Conservation (phyloP, 2,888 invertebrate species). For the Acronicta alni region DNA sequence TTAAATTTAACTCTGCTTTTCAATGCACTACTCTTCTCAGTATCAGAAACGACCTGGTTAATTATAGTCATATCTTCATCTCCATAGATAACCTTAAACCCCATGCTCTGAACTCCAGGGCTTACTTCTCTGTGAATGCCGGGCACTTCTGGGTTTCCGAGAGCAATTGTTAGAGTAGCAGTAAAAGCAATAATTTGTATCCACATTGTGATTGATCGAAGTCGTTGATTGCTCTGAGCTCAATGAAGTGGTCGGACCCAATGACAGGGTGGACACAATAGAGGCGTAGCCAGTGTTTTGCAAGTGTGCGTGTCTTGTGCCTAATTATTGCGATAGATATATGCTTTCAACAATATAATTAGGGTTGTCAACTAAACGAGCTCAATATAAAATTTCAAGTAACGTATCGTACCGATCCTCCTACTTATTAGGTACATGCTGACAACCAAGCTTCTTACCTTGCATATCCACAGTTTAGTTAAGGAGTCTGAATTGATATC, state of each 20-base stretch:
- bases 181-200: slow-evolving; percentile 47
- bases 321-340: slow-evolving; percentile 69
- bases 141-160: slow-evolving; percentile 61
- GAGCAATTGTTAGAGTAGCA: slow-evolving; percentile 41
- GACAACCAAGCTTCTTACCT: too few relatives aligned
- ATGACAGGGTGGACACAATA: slow-evolving; percentile 42
- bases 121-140: slow-evolving; percentile 68
- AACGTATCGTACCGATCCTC: too few relatives aligned
- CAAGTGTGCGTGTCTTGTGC: slow-evolving; percentile 69
- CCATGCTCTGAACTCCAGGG: slow-evolving; percentile 70
- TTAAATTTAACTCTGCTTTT: slow-evolving; percentile 66
- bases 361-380: slow-evolving; percentile 62
- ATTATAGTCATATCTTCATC: slow-evolving; percentile 75
- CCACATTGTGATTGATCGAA: slow-evolving; percentile 66
- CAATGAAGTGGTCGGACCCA: slow-evolving; percentile 45
- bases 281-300: slow-evolving; percentile 61
- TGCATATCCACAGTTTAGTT: too few relatives aligned
- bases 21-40: slow-evolving; percentile 66
- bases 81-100: slow-evolving; percentile 74
- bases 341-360: slow-evolving; percentile 66
- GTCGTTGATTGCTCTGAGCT: slow-evolving; percentile 49
- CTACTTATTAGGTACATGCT: too few relatives aligned
- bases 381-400: background rate
- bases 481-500: too few relatives aligned
- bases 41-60: slow-evolving; percentile 73